Evolutionary conservation across 2,888 invertebrate genomes (phyloP).

Genomic region (Drosophila fulvimacula): DNA sequence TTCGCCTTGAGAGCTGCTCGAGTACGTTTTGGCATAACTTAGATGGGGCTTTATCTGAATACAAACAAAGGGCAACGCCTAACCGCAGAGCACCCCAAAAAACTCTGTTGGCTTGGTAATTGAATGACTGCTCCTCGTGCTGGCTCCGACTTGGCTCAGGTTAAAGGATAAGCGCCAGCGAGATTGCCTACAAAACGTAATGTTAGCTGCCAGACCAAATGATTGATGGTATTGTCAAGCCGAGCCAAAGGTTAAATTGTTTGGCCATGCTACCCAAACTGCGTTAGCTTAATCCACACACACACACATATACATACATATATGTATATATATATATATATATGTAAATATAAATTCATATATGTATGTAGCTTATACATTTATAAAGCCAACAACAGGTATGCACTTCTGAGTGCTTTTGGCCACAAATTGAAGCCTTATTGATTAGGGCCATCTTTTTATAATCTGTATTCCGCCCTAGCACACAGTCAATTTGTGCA

Average conservation of each 20-base stretch:
- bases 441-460: slow-evolving; percentile 23
- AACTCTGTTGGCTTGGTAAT: slow-evolving; percentile 55
- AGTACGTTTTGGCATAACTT: slow-evolving; percentile 72
- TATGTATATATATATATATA: slow-evolving; percentile 30
- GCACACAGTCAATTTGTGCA: slow-evolving; percentile 1
- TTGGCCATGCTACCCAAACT: slow-evolving; percentile 27
- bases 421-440: slow-evolving; percentile 37
- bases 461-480: slow-evolving; percentile 2
- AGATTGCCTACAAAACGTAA: slow-evolving; percentile 72
- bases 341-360: slow-evolving; percentile 45
- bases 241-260: slow-evolving; percentile 68
- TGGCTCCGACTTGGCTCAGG: slow-evolving; percentile 15
- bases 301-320: not conserved
- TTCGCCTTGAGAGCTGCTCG: slow-evolving; percentile 58
- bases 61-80: slow-evolving; percentile 42
- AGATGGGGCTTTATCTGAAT: slow-evolving; percentile 47
- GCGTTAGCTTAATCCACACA: slow-evolving; percentile 13
- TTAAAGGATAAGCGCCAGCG: slow-evolving; percentile 57
- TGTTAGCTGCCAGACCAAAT: slow-evolving; percentile 53
- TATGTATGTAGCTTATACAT: slow-evolving; percentile 26
- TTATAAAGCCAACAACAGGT: slow-evolving; percentile 62
- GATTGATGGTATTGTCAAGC: slow-evolving; percentile 54
- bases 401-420: slow-evolving; percentile 2
- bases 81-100: slow-evolving; percentile 11
- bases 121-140: slow-evolving; percentile 52